Percentiles rank a stretch among this genome's conserved stretches.
Conservation (phyloP, 2,113 vertebrate species). For the Upupa epops region DNA sequence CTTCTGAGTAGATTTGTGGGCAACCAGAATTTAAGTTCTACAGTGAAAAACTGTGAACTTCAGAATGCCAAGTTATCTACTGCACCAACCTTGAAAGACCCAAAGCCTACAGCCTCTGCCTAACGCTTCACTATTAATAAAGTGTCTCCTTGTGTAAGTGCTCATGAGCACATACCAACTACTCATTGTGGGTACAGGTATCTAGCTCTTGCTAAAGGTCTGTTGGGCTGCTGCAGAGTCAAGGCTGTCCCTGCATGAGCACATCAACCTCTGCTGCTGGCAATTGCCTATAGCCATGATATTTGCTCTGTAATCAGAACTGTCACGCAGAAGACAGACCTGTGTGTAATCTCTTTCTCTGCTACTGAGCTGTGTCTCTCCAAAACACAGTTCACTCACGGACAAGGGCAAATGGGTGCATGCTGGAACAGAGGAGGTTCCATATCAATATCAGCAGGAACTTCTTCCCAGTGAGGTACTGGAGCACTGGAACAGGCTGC, state of each 20-base stretch:
- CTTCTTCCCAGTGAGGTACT: no score
- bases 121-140: background rate
- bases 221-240: background rate
- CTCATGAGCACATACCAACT: background rate
- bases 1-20: background rate
- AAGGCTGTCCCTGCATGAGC: background rate
- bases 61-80: background rate
- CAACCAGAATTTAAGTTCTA: background rate
- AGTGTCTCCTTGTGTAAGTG: background rate
- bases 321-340: background rate
- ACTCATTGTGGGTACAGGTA: rapidly evolving
- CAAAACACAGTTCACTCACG: rapidly evolving
- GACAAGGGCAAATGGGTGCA: no score
- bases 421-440: no score
- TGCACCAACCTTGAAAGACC: background rate
- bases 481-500: no score
- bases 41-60: background rate
- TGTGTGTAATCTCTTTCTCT: background rate
- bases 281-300: rapidly evolving
- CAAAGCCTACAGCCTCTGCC: background rate
- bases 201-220: background rate
- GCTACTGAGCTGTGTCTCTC: background rate
- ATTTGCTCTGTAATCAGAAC: background rate
- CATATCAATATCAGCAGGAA: no score
- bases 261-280: background rate